Evolutionary conservation across 2,888 invertebrate species (phyloP), one percentile per base, ranked within the genome.

Genomic region (Argyresthia goedartella): DNA sequence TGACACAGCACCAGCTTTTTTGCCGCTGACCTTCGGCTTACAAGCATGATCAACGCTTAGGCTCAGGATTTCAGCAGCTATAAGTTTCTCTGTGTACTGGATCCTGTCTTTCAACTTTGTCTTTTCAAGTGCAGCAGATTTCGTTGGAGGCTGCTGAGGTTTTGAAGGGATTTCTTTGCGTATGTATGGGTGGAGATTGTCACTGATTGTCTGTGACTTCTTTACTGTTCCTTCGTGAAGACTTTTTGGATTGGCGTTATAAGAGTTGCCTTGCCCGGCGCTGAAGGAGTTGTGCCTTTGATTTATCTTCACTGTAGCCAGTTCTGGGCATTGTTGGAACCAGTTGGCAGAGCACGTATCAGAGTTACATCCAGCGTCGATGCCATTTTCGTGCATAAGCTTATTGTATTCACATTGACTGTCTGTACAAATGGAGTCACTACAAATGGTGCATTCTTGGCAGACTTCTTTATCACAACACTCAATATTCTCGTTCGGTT

Each of bases 381-480:
- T 62, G 13, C 82, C 86, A 53, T 82, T 82, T 62, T 69, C 76
- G 56, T 85, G 85, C 77, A 85, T 76, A 51, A 82, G 59, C 64
- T 84, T 81, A 59, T 87, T 86, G 59, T 76, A 86, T 68, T 86
- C 86, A 52, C 86, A 87, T 61, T 86, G 85, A 56, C 86, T 86
- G 55, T 87, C 86, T 4, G 86, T 87, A 58, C 86, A 87, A 61
- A 87, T 87, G 36, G 86, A 81, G 58, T 87, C 86, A 57, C 86
- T 86, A 65, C 86, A 87, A 60, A 85, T 86, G 39, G 84, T 84
- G 59, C 86, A 87, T 63, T 86, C 84, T 63, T 87, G 85, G 57
- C 86, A 87, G 41, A 85, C 74, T 66, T 82, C 84, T 63, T 86
- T 86, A 70, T 86, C 86, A 70, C 87, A 87, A 64, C 87, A 87